Base-by-base conservation (phyloP, 2,888 invertebrate species). In the Protodeltote pygarga region DNA sequence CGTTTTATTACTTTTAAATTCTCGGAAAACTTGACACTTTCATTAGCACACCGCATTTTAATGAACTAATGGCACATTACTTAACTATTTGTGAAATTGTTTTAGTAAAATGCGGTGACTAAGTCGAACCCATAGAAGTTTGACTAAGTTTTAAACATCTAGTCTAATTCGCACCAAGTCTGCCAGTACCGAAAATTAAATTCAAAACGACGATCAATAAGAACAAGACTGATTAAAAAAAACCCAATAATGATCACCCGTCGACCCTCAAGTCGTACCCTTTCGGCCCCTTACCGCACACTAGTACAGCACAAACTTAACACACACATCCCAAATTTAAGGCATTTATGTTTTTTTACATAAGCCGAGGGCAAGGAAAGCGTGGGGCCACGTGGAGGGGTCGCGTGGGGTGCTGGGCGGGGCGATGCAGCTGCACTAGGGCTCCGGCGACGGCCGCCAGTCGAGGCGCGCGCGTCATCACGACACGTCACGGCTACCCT, bases 381-480 rank as follows among this genome's bases (percentile, higher is more conserved):
- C 72, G 83, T 83, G 81, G 84, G 83, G 81, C 79, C 82, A 80
- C 78, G 73, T 79, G 81, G 86, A 77, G 83, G 85, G 85, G 80
- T 77, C 78, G 79, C 78, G 77, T 83, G 85, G 87, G 89, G 87
- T 83, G 83, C 79, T 85, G 83, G 89, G 89, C 88, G 89, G 87
- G 83, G 89, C 86, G 73, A 66, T 87, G 87, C 88, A 87, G 87
- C 89, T 88, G 88, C 88, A 86, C 61, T 81, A 83, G 87, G 87
- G 83, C 86, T 86, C 79, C 83, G 71, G 52, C 53, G 63, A 53
- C 69, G 71, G 55, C 70, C 75, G 74, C 71, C 89, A 89, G 89
- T 90, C 89, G 89, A 79, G 86, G 70, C 83, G 83, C 81, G 87
- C 73, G 81, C 83, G 80, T 81, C 84, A 71, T 64, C 68, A 71